Evolutionary conservation across 2,113 vertebrate species (phyloP).

Genomic region (Xenopus borealis): DNA sequence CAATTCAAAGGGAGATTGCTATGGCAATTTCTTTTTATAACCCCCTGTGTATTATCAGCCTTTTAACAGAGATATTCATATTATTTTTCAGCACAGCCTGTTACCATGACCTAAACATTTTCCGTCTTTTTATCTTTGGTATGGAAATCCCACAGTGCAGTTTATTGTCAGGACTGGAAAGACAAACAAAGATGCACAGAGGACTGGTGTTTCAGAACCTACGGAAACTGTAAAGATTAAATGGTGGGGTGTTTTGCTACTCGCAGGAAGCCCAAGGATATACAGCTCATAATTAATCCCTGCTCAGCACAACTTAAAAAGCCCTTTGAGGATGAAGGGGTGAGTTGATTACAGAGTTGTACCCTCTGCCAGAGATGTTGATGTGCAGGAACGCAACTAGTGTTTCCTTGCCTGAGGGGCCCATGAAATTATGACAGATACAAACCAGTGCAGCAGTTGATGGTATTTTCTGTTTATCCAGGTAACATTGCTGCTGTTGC

Average conservation of each 20-base stretch:
- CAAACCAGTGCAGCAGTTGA: too few species aligned
- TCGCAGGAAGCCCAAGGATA: constrained; percentile 2
- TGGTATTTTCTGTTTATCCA: too few species aligned
- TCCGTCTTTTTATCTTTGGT: background rate
- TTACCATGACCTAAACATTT: background rate
- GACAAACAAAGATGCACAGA: background rate
- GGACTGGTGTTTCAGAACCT: background rate
- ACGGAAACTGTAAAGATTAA: constrained; percentile 21
- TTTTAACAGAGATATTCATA: too few species aligned
- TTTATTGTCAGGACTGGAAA: background rate
- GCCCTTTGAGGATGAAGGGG: constrained; percentile 25
- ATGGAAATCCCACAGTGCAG: background rate
- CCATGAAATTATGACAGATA: background rate
- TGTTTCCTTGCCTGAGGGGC: constrained; percentile 4
- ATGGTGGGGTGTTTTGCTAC: background rate
- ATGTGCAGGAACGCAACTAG: constrained; percentile 22
- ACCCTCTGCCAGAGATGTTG: constrained; percentile 2
- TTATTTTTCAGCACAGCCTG: too few species aligned
- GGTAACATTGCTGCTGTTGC: too few species aligned
- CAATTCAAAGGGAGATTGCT: too few species aligned
- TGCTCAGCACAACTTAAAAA: constrained; percentile 9
- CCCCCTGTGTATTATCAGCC: too few species aligned
- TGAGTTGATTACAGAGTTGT: constrained; percentile 28
- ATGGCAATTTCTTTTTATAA: too few species aligned
- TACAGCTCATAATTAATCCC: constrained; percentile 5